Evolutionary conservation across 2,888 invertebrate genomes (phyloP).

Genomic region (Ennomos erosarius): DNA sequence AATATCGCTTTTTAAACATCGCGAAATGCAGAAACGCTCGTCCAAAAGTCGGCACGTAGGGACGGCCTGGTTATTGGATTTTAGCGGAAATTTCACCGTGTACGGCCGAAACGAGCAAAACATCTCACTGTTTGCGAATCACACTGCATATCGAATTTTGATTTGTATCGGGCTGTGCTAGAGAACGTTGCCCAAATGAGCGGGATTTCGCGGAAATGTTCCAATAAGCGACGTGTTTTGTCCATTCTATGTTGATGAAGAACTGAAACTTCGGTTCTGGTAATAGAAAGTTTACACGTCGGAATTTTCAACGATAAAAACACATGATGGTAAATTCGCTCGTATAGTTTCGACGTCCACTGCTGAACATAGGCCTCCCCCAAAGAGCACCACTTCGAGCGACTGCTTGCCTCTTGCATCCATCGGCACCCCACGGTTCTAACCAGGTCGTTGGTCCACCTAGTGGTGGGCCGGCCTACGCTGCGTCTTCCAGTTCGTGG

Average conservation of each 20-base stretch:
- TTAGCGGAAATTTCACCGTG: slow-evolving; percentile 75
- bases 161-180: slow-evolving; percentile 60
- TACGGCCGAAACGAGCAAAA: slow-evolving; percentile 59
- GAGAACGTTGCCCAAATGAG: slow-evolving; percentile 31
- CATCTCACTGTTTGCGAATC: slow-evolving; percentile 68
- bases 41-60: slow-evolving; percentile 48
- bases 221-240: not conserved
- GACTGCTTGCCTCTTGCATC: no score
- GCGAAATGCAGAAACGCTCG: slow-evolving; percentile 42
- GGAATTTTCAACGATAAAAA: no score
- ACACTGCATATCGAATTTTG: slow-evolving; percentile 75
- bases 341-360: no score
- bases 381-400: no score
- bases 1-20: slow-evolving; percentile 39
- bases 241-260: not conserved
- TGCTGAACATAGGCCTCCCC: no score
- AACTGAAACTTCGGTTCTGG: not conserved
- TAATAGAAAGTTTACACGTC: no score
- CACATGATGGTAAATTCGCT: no score
- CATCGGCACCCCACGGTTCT: no score
- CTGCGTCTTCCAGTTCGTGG: no score
- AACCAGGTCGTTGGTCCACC: no score
- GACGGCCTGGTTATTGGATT: slow-evolving; percentile 73
- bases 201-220: slow-evolving; percentile 22
- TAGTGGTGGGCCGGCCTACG: no score